Conservation (phyloP, 1,140 invertebrate species). For the Trinorchestia longiramus region DNA sequence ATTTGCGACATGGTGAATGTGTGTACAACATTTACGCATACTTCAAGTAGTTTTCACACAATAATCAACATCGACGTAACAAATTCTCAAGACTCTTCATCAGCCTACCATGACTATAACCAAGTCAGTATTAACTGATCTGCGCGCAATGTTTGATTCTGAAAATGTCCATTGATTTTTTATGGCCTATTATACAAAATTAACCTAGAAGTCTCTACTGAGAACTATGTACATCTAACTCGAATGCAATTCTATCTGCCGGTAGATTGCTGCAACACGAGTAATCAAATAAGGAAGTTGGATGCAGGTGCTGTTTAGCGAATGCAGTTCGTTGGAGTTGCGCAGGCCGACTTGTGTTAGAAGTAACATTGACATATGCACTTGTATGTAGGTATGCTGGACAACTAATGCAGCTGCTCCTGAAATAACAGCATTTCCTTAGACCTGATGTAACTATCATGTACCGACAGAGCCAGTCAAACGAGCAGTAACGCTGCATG, state of each 20-base stretch:
- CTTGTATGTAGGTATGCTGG: not conserved
- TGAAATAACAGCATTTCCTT: not conserved
- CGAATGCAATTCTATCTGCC: not conserved
- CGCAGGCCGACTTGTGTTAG: not conserved
- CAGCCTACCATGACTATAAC: not conserved
- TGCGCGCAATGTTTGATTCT: not conserved
- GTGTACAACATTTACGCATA: not conserved
- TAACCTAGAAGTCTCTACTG: not conserved
- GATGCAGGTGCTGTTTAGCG: not conserved
- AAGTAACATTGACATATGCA: not conserved
- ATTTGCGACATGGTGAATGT: not conserved
- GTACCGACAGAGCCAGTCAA: not conserved
- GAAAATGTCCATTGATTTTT: not conserved
- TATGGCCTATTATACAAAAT: not conserved
- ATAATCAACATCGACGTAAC: not conserved
- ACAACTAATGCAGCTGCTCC: not conserved
- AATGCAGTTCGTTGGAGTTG: not conserved
- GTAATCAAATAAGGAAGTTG: not conserved
- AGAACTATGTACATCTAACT: not conserved
- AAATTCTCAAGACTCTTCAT: not conserved
- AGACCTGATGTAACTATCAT: not conserved
- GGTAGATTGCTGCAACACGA: not conserved
- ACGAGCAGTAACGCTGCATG: not conserved
- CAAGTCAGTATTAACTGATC: not conserved
- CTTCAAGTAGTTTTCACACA: not conserved